Evolutionary conservation across 2,113 vertebrate species (phyloP), one percentile per base, ranked within the genome.

Genomic region (Aplodontia rufa): DNA sequence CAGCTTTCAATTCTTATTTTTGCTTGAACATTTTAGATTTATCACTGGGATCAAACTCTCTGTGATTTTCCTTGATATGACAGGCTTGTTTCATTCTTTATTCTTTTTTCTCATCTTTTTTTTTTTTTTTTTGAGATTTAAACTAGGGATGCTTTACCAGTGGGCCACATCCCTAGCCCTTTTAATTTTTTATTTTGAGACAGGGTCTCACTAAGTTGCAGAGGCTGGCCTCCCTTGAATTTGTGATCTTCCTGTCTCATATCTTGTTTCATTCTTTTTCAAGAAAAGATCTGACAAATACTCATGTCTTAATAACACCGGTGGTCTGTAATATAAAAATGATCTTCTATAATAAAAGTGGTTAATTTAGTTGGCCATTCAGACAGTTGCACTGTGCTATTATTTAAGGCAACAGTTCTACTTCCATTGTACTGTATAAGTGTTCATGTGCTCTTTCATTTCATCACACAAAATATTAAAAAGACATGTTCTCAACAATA

Each of bases 21-120:
- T 83, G 76, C 62, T 95, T 87, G 47, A 79, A 58, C 78, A 49
- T 32, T 93, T 93, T 8, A 74, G 72, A 79, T 88, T 64, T 91
- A 88, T 35, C 51, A 82, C 3, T 87, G 30, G 24, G 13, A 92
- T 85, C 28, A 85, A 74, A 66, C 68, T 89, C 30, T 90, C 24
- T 64, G 45, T 78, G n/a, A n/a, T 95, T 92, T 74, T 89, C 13
- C 60, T 66, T 35, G 32, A 88, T 68, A 80, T 85, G 64, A 49
- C 14, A 90, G 74, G 14, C 19, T 93, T 22, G 20, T 1, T 74
- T 86, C 32, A 91, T 53, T 58, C 22, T 60, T 8, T 8, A 24
- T 8, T 24, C 22, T 9, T 8, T 8, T 6, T 58, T 55, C 53
- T 55, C 53, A n/a, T 55, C 53, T 7, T 20, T 22, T 20, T 22